Evolutionary conservation across 2,888 invertebrate species (phyloP).

Genomic region (Miltochrista miniata): DNA sequence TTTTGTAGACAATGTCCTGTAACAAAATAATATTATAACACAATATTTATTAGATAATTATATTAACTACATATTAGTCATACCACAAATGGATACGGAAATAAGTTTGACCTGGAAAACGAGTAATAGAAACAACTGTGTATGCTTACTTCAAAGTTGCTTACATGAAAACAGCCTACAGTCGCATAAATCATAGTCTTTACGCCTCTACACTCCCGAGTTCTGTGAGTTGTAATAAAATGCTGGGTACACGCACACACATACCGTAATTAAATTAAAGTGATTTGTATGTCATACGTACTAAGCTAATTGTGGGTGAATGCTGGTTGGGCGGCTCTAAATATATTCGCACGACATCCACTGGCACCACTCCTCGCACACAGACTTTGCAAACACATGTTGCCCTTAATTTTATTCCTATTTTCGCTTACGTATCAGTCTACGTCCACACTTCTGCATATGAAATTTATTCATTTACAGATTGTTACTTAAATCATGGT

Average conservation of each 20-base stretch:
- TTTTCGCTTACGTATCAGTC: conserved; percentile 33
- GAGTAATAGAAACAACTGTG: conserved; percentile 12
- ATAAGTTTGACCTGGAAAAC: conserved; percentile 19
- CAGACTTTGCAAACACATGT: conserved; percentile 54
- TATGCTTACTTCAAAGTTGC: conserved; percentile 12
- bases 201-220: conserved; percentile 2
- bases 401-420: conserved; percentile 37
- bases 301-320: conserved; percentile 52
- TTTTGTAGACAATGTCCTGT: no score
- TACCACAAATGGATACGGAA: conserved; percentile 5
- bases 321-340: conserved; percentile 54
- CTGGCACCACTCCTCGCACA: conserved; percentile 61
- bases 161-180: conserved; percentile 7
- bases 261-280: conserved; percentile 64
- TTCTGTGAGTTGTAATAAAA: conserved; percentile 28
- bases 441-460: background rate
- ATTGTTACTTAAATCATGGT: conserved; percentile 1
- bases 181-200: conserved; percentile 22
- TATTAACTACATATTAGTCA: no score
- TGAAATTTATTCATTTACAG: conserved; percentile 1
- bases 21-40: no score
- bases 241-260: conserved; percentile 42
- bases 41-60: no score
- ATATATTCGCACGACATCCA: conserved; percentile 64
- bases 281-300: conserved; percentile 42